phyloP scores from a whole-genome alignment of 2,888 invertebrate species.

The Caenorhabditis sp. region DNA sequence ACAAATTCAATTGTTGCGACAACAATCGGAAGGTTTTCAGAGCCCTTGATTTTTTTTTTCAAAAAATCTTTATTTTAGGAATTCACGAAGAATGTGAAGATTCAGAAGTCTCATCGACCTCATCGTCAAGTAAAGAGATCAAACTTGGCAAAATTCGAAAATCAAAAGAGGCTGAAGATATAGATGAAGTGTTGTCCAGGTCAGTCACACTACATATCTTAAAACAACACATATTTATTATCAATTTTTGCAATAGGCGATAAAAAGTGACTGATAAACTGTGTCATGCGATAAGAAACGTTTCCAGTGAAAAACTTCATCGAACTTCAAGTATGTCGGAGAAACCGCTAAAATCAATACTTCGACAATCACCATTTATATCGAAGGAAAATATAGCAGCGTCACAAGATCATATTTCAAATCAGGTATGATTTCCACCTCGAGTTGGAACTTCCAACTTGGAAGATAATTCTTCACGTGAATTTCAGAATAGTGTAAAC shows the following conservation, averaged over 20 bases:
- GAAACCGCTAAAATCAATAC: conserved; percentile 30
- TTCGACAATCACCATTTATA: conserved; percentile 27
- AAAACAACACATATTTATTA: too few relatives aligned
- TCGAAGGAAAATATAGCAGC: conserved; percentile 27
- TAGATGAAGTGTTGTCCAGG: too few relatives aligned
- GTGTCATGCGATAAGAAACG: neutral
- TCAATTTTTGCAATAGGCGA: neutral
- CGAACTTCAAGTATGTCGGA: conserved; percentile 28
- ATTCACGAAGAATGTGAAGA: conserved; percentile 6
- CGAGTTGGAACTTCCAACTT: too few relatives aligned
- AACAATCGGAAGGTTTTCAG: conserved; percentile 30
- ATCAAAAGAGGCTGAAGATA: conserved; percentile 38
- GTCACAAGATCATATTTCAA: conserved; percentile 12
- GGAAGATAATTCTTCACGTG: too few relatives aligned
- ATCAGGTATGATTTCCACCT: too few relatives aligned
- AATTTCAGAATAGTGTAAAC: neutral
- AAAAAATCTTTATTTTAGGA: conserved; percentile 8
- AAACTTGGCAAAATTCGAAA: conserved; percentile 8
- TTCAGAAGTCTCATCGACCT: neutral
- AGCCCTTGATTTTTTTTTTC: neutral
- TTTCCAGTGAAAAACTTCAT: conserved; percentile 12
- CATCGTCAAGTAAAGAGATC: neutral
- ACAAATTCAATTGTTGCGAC: conserved; percentile 23
- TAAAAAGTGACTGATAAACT: too few relatives aligned
- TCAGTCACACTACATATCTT: too few relatives aligned